Evolutionary conservation across 2,888 invertebrate species (phyloP).

Genomic region (Dryocosmus kuriphilus): DNA sequence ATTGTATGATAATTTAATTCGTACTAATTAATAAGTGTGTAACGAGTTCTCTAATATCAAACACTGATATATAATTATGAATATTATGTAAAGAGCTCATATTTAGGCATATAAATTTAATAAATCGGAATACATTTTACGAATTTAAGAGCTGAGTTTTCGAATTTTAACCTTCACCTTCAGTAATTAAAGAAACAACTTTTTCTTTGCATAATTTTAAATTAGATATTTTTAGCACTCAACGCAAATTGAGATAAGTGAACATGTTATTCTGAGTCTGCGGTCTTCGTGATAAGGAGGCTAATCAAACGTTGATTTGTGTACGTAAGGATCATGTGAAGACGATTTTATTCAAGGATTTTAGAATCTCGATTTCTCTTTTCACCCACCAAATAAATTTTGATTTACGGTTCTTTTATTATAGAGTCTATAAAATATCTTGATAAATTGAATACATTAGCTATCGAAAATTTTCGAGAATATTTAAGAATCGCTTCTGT

Average conservation of each 20-base stretch:
- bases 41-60: slow-evolving; percentile 75
- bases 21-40: slow-evolving; percentile 71
- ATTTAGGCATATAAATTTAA: slow-evolving; percentile 77
- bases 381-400: no score
- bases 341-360: background rate
- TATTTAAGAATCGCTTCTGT: slow-evolving; percentile 92
- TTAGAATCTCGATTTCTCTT: no score
- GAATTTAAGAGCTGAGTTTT: slow-evolving; percentile 63
- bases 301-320: background rate
- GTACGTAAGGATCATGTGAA: no score
- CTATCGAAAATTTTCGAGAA: slow-evolving; percentile 88
- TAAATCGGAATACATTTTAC: slow-evolving; percentile 77
- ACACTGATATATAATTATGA: slow-evolving; percentile 68
- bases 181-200: background rate
- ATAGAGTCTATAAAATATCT: background rate
- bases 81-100: slow-evolving; percentile 76
- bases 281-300: background rate
- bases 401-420: background rate
- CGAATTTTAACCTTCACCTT: background rate
- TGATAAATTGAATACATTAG: slow-evolving; percentile 73
- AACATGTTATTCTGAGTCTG: background rate
- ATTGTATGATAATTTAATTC: slow-evolving; percentile 63
- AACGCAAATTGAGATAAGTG: background rate
- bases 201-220: background rate
- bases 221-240: background rate